Percentiles rank a stretch among this genome's conserved stretches.
Conservation (phyloP, 2,797 vertebrate species). For the Leptoclinus maculatus region DNA sequence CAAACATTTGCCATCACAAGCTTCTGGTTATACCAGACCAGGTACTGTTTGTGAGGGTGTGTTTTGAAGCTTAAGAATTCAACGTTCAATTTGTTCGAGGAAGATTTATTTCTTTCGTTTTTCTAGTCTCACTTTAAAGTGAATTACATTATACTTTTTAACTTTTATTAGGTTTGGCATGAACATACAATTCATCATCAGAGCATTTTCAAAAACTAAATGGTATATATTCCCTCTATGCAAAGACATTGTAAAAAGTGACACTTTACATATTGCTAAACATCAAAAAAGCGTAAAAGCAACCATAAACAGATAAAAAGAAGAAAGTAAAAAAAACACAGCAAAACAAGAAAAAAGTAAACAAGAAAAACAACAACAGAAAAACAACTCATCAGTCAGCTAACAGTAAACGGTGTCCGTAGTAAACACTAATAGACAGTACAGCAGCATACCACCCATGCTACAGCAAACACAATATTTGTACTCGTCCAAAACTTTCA, state of each 20-base stretch:
- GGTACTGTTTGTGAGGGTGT: neutral
- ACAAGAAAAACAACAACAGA: too few relatives aligned
- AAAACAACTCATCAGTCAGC: neutral
- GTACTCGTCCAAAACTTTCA: neutral
- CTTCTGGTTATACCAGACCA: neutral
- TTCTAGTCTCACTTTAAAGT: neutral
- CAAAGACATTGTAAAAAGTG: neutral
- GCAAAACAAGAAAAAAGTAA: neutral
- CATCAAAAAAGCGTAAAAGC: neutral
- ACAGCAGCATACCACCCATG: neutral
- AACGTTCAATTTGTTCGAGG: neutral
- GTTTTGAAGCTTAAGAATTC: neutral
- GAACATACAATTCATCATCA: neutral
- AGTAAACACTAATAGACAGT: neutral
- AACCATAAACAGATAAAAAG: neutral
- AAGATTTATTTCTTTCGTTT: neutral
- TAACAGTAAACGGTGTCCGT: neutral
- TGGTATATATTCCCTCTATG: neutral
- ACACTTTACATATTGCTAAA: neutral
- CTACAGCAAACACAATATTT: neutral
- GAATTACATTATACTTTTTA: neutral
- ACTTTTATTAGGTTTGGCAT: neutral
- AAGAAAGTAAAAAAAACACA: neutral
- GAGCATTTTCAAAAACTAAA: neutral
- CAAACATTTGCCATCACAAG: neutral